Conservation (phyloP, 2,113 vertebrate species). For the Paradoxurus hermaphroditus region DNA sequence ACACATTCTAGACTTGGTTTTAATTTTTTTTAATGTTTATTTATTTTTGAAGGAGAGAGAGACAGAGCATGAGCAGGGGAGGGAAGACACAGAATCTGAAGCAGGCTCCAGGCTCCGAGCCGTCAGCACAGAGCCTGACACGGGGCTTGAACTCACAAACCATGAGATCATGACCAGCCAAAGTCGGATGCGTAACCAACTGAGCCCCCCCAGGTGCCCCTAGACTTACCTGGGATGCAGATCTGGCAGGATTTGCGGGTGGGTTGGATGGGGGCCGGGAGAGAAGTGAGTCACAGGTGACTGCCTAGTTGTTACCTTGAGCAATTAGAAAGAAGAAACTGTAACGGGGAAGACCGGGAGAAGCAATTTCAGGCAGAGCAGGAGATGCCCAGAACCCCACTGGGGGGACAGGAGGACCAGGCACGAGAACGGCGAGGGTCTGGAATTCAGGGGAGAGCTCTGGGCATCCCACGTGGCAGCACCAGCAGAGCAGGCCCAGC, state of each 20-base stretch:
- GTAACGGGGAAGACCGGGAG: accelerated
- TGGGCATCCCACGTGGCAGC: not conserved
- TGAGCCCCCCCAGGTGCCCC: too few relatives aligned
- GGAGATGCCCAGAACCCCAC: accelerated
- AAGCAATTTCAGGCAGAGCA: too few relatives aligned
- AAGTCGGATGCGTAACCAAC: too few relatives aligned
- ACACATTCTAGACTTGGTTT: not conserved
- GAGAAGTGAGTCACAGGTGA: not conserved
- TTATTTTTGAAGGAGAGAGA: too few relatives aligned
- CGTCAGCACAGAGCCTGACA: too few relatives aligned
- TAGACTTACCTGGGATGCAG: not conserved
- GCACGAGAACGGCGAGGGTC: accelerated
- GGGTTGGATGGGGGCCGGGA: not conserved
- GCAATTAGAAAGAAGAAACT: not conserved
- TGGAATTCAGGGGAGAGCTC: not conserved
- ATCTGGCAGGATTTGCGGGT: not conserved
- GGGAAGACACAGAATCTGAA: too few relatives aligned
- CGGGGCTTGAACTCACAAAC: too few relatives aligned
- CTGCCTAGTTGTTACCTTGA: not conserved
- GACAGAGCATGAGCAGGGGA: too few relatives aligned
- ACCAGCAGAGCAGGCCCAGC: not conserved
- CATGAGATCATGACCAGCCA: too few relatives aligned
- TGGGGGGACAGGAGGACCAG: accelerated
- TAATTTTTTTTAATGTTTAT: too few relatives aligned
- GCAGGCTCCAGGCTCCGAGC: too few relatives aligned